These are phyloP conservation scores for Acleris laterana DNA, from an alignment of 2,888 invertebrate species.

Conservation along the genomic window DNA sequence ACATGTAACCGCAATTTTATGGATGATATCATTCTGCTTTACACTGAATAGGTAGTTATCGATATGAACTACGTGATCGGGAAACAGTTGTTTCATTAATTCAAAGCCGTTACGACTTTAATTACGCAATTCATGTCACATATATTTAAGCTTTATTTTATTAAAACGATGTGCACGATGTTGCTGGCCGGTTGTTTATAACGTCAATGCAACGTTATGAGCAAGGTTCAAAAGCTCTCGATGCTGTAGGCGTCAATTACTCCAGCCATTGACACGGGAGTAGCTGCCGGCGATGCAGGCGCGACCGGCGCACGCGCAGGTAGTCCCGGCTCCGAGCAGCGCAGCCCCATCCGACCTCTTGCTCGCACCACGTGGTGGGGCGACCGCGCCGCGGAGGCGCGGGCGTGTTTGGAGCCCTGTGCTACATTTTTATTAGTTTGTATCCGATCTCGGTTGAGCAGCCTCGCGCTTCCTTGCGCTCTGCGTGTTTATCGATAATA, in stretches of 20 bases:
- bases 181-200: conserved; percentile 15
- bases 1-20: conserved; percentile 15
- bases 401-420: conserved; percentile 76
- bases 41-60: background rate
- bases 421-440: conserved; percentile 85
- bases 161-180: background rate
- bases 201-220: conserved; percentile 24
- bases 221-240: conserved; percentile 36
- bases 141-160: background rate
- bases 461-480: conserved; percentile 51
- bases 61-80: background rate
- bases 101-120: background rate
- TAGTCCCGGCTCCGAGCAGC: conserved; percentile 58
- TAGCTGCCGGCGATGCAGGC: conserved; percentile 70
- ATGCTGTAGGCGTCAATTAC: conserved; percentile 43
- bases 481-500: conserved; percentile 62
- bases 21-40: conserved; percentile 6
- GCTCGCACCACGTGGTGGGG: conserved; percentile 77
- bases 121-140: conserved; percentile 6
- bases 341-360: conserved; percentile 52
- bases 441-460: conserved; percentile 70
- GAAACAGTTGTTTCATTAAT: background rate
- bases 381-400: conserved; percentile 57
- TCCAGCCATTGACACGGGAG: conserved; percentile 79
- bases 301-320: conserved; percentile 79